Percentiles rank a stretch among this genome's conserved stretches.
Conservation (phyloP, 2,888 invertebrate species). For the Leucozona laternaria region DNA sequence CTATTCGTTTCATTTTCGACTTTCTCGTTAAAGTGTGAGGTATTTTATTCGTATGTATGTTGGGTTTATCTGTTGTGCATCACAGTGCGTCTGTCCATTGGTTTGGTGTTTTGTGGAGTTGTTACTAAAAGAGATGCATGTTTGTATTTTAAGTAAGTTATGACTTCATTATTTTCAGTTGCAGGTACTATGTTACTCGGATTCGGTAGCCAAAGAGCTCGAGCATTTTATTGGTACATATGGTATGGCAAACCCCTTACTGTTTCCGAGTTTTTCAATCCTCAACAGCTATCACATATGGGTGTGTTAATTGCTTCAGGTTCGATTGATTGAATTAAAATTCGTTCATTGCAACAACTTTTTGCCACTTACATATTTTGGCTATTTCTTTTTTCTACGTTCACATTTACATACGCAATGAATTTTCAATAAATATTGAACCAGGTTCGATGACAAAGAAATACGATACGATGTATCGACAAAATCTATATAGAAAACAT, state of each 20-base stretch:
- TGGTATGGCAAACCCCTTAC: neutral
- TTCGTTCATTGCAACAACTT: conserved; percentile 21
- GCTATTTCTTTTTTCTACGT: neutral
- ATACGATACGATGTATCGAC: neutral
- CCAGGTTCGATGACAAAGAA: neutral
- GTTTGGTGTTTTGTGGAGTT: conserved; percentile 11
- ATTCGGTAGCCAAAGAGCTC: conserved; percentile 21
- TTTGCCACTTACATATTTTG: neutral
- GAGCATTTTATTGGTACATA: conserved; percentile 44
- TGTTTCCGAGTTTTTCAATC: neutral
- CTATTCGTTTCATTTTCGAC: conserved; percentile 38
- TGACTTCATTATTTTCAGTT: conserved; percentile 63
- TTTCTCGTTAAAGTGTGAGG: conserved; percentile 41
- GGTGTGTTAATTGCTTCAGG: conserved; percentile 43
- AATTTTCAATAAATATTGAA: neutral
- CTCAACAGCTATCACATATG: conserved; percentile 18
- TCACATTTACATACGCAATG: neutral
- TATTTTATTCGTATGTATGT: conserved; percentile 39
- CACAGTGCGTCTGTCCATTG: neutral
- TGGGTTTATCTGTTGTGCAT: conserved; percentile 9
- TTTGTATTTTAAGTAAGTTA: conserved; percentile 60
- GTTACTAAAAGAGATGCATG: conserved; percentile 37
- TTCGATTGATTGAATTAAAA: conserved; percentile 57
- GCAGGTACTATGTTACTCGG: conserved; percentile 16
- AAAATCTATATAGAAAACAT: neutral